Conservation (phyloP, 1,140 invertebrate species). For the Sinonovacula constricta region DNA sequence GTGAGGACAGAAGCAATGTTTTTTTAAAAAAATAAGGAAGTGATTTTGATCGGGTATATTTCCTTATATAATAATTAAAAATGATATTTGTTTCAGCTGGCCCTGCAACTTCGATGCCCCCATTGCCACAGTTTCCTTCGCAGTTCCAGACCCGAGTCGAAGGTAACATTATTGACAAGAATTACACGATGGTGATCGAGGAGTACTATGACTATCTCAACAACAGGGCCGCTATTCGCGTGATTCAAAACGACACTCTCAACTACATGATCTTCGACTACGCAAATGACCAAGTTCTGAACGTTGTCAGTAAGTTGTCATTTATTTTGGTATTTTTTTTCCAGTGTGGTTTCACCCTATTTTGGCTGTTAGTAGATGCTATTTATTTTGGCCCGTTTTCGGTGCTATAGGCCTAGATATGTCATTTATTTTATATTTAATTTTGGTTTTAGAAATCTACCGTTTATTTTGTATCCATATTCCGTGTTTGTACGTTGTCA, state of each 20-base stretch:
- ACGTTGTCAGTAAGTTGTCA: slow-evolving; percentile 51
- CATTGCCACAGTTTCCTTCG: slow-evolving; percentile 42
- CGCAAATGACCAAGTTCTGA: slow-evolving; percentile 54
- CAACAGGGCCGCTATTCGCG: slow-evolving; percentile 49
- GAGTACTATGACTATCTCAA: slow-evolving; percentile 53
- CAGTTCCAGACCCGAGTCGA: slow-evolving; percentile 55
- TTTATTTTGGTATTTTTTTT: no score
- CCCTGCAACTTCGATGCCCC: slow-evolving; percentile 41
- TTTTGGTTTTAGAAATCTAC: neutral
- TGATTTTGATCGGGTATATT: no score
- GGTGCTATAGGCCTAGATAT: neutral
- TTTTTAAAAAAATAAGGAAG: no score
- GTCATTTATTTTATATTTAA: neutral
- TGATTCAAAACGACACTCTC: slow-evolving; percentile 1
- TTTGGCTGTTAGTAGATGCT: no score
- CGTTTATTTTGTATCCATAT: no score
- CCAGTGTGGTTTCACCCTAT: no score
- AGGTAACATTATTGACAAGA: slow-evolving; percentile 52
- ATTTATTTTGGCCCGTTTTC: no score
- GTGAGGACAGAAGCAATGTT: no score
- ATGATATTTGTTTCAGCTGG: no score
- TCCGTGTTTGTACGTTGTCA: no score
- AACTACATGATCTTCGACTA: slow-evolving; percentile 55
- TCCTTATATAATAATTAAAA: no score
- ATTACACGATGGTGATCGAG: slow-evolving; percentile 29